Percentiles rank a stretch among this genome's conserved stretches.
phyloP scores from a whole-genome alignment of 2,888 invertebrate species.

The Dynastes tityus region DNA sequence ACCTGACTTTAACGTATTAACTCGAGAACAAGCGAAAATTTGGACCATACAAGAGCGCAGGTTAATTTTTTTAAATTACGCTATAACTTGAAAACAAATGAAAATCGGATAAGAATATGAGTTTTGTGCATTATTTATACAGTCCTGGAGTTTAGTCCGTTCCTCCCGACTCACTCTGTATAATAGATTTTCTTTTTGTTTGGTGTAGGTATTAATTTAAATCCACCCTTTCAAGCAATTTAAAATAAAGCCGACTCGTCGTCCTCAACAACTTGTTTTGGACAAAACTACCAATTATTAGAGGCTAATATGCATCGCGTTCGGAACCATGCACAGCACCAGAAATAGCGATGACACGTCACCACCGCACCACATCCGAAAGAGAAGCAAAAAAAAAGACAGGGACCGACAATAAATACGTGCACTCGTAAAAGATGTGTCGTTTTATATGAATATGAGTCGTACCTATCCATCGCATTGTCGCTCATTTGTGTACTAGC shows the following conservation, averaged over 20 bases:
- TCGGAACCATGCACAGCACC: conserved; percentile 1
- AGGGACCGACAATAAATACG: conserved; percentile 10
- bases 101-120: no score
- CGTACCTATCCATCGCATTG: conserved; percentile 20
- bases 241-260: background rate
- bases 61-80: no score
- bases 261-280: background rate
- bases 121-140: no score
- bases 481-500: conserved; percentile 16
- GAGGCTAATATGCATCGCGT: conserved; percentile 8
- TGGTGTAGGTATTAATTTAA: background rate
- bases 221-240: background rate
- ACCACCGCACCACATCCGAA: background rate
- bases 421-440: conserved; percentile 24
- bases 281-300: conserved; percentile 4
- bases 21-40: no score
- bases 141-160: no score
- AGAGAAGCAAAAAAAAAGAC: conserved; percentile 16
- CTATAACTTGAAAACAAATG: no score
- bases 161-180: no score
- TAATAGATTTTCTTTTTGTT: background rate
- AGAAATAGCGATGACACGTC: conserved; percentile 28
- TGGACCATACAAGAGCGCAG: no score
- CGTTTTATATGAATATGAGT: conserved; percentile 19
- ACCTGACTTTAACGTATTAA: no score